These are phyloP conservation scores for Tokudaia muenninki DNA, from an alignment of 2,797 vertebrate species.

Conservation along the genomic window DNA sequence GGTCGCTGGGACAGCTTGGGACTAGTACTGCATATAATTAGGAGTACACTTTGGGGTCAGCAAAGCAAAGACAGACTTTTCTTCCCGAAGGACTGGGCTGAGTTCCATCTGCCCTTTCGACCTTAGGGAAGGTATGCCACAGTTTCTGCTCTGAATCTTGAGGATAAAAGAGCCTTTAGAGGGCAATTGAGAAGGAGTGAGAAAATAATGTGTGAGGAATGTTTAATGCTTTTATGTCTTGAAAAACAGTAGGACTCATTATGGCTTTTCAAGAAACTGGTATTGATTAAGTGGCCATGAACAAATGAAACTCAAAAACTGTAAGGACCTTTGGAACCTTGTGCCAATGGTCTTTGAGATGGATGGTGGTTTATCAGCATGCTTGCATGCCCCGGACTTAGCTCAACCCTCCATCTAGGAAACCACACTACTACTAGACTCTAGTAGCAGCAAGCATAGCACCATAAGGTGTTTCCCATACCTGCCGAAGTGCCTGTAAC, in stretches of 20 bases:
- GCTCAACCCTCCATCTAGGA: not conserved
- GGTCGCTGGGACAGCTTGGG: not conserved
- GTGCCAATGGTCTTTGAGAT: not conserved
- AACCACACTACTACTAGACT: not conserved
- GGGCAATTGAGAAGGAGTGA: not conserved
- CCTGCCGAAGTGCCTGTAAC: not conserved
- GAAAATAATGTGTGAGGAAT: constrained; percentile 40
- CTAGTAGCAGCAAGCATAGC: not conserved
- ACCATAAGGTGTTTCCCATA: not conserved
- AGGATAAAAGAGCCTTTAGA: not conserved
- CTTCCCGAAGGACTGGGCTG: not conserved
- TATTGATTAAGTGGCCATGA: constrained; percentile 12
- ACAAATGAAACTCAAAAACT: constrained; percentile 18
- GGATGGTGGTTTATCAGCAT: not conserved
- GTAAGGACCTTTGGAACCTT: not conserved
- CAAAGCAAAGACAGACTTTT: not conserved
- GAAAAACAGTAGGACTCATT: not conserved
- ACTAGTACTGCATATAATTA: not conserved
- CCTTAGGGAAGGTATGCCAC: not conserved
- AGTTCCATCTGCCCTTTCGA: not conserved
- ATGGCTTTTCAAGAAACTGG: not conserved
- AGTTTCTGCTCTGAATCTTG: not conserved
- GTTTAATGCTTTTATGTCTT: not conserved
- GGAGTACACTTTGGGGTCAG: not conserved
- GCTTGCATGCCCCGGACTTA: not conserved